A percentile compares a stretch with the other conserved stretches of the same genome.
Conservation (phyloP, 2,888 invertebrate species). For the Melangyna quadrimaculata region DNA sequence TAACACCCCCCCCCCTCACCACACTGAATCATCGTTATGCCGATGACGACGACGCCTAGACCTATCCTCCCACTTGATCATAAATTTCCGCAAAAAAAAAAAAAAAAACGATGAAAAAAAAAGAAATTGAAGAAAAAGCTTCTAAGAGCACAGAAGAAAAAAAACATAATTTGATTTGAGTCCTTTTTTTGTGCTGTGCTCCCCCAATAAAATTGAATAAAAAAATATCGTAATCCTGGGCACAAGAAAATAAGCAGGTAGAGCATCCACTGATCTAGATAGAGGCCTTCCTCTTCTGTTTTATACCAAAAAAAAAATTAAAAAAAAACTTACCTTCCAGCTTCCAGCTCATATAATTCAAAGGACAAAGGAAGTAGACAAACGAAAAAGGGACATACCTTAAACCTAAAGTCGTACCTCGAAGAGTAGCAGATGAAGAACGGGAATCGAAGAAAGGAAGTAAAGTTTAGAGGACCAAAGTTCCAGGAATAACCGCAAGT, state of each 20-base stretch:
- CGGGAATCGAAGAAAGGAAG: constrained; percentile 6
- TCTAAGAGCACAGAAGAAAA: constrained; percentile 8
- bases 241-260: constrained; percentile 47
- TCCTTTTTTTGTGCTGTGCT: constrained; percentile 37
- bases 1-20: too few relatives aligned
- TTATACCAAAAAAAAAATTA: too few relatives aligned
- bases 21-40: background rate
- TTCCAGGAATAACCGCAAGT: constrained; percentile 67
- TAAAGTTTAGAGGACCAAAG: constrained; percentile 34
- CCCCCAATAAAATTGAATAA: constrained; percentile 33
- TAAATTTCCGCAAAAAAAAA: constrained; percentile 31
- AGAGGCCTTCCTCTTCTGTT: constrained; percentile 11
- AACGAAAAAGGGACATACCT: constrained; percentile 20
- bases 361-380: constrained; percentile 18
- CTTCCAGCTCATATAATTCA: constrained; percentile 41
- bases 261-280: constrained; percentile 9
- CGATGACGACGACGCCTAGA: background rate
- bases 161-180: constrained; percentile 62
- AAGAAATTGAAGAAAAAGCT: constrained; percentile 17
- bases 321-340: constrained; percentile 10
- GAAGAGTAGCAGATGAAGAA: constrained; percentile 12
- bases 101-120: background rate
- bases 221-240: constrained; percentile 45
- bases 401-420: too few relatives aligned
- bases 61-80: constrained; percentile 29